These are phyloP conservation scores for Apomyelois bistriatella DNA, from an alignment of 2,888 invertebrate species.

Conservation along the genomic window DNA sequence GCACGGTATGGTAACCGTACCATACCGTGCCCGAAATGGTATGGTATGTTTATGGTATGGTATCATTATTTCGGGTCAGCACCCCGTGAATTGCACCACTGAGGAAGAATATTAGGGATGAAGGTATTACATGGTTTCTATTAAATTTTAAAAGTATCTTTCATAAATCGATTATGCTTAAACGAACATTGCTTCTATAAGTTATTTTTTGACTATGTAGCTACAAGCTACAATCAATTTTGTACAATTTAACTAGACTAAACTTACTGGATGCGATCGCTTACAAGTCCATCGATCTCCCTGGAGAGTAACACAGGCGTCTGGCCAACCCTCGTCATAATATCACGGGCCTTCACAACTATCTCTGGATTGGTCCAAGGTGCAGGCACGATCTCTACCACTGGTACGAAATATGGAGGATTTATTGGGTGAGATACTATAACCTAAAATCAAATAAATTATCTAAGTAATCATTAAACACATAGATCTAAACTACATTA, in stretches of 20 bases:
- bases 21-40: no score
- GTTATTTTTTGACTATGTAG: no score
- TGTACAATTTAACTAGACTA: background rate
- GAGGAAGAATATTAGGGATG: no score
- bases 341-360: conserved; percentile 84
- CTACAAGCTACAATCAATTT: no score
- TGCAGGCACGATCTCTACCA: conserved; percentile 96
- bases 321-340: conserved; percentile 95
- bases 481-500: background rate
- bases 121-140: no score
- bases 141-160: no score
- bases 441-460: conserved; percentile 63
- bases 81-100: no score
- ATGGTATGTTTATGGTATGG: no score
- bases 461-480: background rate
- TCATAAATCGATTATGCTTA: no score
- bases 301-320: conserved; percentile 91
- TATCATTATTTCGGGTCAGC: no score
- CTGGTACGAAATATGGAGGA: conserved; percentile 96
- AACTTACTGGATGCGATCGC: conserved; percentile 94
- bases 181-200: no score
- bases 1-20: no score
- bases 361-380: conserved; percentile 94
- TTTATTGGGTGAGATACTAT: conserved; percentile 97
- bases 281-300: conserved; percentile 95